Base-by-base conservation (phyloP, 2,888 invertebrate genomes). In the Hyposoter didymator region DNA sequence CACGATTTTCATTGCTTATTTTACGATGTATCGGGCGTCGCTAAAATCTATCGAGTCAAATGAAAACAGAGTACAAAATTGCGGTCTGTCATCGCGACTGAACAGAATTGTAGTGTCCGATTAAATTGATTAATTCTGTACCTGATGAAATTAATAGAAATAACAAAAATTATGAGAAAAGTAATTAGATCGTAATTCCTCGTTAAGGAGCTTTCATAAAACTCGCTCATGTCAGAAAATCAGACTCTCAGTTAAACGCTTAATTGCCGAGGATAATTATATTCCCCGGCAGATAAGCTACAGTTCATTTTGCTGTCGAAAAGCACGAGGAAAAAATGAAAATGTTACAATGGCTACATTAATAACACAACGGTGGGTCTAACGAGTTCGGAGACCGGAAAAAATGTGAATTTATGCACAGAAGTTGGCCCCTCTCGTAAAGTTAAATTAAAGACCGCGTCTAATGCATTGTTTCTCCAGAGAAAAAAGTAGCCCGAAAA, bases 391-490 rank as follows among this genome's bases (percentile, higher is more conserved):
- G 43, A 43, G 52, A 22, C 17, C 43, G 28, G 67, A 10, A 64
- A 43, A 80, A 69, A 72, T 7, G 72, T 2, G 28, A 78, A 84
- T 73, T 81, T 84, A 73, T 84, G 72, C 75, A 64, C 66, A 39
- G 74, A 74, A 78, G 52, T 84, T 76, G 45, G 8, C 35, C 62
- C 43, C 67, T 45, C 69, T 72, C 76, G 49, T 81, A 78, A 84
- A 84, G 45, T 69, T 62, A 39, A 69, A 78, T 81, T 78, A 78
- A 84, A 78, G 59, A 45, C n/a, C n/a, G 72, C 32, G 67, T 76
- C 67, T 69, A 59, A 76, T 76, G 52, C 55, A 75, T 84, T 73
- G 80, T 76, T 52, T 45, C 22, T 28, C 32, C 45, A 47, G 72
- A 67, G 17, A 69, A 69, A 55, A 78, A 28, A 55, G 62, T 70